Base-by-base conservation (phyloP, 1,140 invertebrate genomes). In the Drosophila azteca region DNA sequence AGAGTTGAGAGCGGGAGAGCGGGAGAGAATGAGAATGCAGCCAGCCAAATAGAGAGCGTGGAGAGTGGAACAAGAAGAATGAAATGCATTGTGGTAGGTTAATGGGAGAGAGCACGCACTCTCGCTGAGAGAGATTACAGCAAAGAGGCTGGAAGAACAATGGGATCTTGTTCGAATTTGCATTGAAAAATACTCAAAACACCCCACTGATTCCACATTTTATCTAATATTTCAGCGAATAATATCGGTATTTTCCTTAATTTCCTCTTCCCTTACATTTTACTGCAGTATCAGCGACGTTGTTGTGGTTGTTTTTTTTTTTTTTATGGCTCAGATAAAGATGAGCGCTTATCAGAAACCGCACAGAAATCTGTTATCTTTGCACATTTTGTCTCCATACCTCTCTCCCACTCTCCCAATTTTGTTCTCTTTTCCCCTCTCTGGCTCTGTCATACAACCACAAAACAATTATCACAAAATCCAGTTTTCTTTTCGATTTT, bases 401-500 rank as follows among this genome's bases (percentile, higher is more conserved):
- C 31, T 53, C 17, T 53, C 20, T 35, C 17, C 31, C 31, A 13
- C 17, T 39, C 17, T 20, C 1, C 17, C 17, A 20, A 20, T 20
- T 20, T 39, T n/a, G n/a, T 13, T 53, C 15, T 45, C 22, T n/a
- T 24, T 45, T 24, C 29, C 24, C 15, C 11, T 44, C 13, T 44
- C 46, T 46, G 35, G 50, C 39, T 45, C 17, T 43, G 39, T 15
- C 17, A 45, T 35, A 52, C 26, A 41, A 48, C 17, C 31, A 24
- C 55, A 54, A 69, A 69, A 68, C 31, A 69, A 69, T 70, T 70
- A 70, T 70, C 67, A 70, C 67, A 49, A 69, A 69, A 69, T 69
- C 64, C 64, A 69, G 66, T 69, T 69, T 63, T 64, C 45, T 46
- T 51, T 71, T 44, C 11, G 20, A 41, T 58, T 63, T 55, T 46